These are phyloP conservation scores for Neoarius graeffei DNA, from an alignment of 2,113 vertebrate genomes.

Conservation along the genomic window DNA sequence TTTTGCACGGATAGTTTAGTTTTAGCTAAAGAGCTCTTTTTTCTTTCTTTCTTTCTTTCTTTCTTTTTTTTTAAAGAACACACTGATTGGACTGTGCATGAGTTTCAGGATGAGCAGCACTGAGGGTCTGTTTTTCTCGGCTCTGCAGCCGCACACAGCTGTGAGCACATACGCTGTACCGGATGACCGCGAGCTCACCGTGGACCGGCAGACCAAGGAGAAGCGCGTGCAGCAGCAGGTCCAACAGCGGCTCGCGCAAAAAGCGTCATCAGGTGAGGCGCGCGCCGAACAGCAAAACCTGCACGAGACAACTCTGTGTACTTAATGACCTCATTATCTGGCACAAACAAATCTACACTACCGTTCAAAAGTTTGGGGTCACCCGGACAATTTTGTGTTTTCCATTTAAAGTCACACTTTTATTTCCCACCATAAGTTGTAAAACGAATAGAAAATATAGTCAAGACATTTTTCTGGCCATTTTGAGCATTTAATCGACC, in stretches of 20 bases:
- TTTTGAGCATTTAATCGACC: no score
- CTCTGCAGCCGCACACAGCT: slow-evolving; percentile 69
- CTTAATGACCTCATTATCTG: not conserved
- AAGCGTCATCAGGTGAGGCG: slow-evolving; percentile 58
- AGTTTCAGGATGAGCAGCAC: slow-evolving; percentile 50
- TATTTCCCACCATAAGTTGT: no score
- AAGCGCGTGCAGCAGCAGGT: slow-evolving; percentile 75
- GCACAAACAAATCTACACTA: not conserved
- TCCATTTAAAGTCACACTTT: no score
- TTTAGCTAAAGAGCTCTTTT: not conserved
- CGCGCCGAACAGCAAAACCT: not conserved
- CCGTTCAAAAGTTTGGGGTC: no score
- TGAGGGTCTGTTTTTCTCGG: slow-evolving; percentile 72
- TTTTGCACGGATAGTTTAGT: not conserved
- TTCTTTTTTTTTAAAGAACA: not conserved
- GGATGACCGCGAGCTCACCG: slow-evolving; percentile 55
- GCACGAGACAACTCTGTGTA: not conserved
- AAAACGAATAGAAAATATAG: no score
- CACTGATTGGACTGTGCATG: not conserved
- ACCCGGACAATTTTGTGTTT: no score
- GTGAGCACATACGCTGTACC: slow-evolving; percentile 72
- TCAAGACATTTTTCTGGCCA: no score
- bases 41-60: not conserved
- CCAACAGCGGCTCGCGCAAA: slow-evolving; percentile 73
- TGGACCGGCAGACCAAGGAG: slow-evolving; percentile 63